Evolutionary conservation across 2,888 invertebrate genomes (phyloP), one percentile per base, ranked within the genome.

Genomic region (Brenthis daphne): DNA sequence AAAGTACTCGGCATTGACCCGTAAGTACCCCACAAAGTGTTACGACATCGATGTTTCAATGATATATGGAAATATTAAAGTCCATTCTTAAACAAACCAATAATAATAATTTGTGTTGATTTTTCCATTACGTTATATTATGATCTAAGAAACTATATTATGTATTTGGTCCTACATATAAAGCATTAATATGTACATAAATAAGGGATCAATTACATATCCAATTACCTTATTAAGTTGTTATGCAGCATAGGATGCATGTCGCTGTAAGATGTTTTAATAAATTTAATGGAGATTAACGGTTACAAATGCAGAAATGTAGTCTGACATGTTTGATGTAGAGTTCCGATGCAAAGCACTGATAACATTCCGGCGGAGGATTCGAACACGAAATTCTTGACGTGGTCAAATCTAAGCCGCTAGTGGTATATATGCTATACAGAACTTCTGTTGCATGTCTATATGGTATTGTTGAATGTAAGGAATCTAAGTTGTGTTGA

Each of bases 311-410:
- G 83, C 85, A 82, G 82, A 83, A 83, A 82, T 85, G 85, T 80
- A 78, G 81, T 76, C 85, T 78, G 86, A 84, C 87, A 83, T 85
- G 85, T 85, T 84, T 79, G 88, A 86, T 83, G 83, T 77, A 78
- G 83, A 84, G 84, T 81, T 77, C 79, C 81, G 91, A 92, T 91
- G 86, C 85, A 81, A 85, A 85, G 85, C 83, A 82, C 86, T 80
- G 92, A 91, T 91, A 90, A 89, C 90, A 92, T 92, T 89, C 92
- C 91, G 81, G 84, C 84, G 83, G 85, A 83, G 87, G 86, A 84
- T 86, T 85, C 85, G 87, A 87, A 86, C 88, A 86, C 84, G 85
- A 85, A 89, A 90, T 91, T 87, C 91, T 87, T 87, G 86, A 83
- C 86, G 85, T 83, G 82, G 83, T 84, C 85, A 82, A 82, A 81